A percentile compares a stretch with the other conserved stretches of the same genome.
phyloP scores from a whole-genome alignment of 2,797 vertebrate genomes.

The Parauchenoglanis ngamensis region DNA sequence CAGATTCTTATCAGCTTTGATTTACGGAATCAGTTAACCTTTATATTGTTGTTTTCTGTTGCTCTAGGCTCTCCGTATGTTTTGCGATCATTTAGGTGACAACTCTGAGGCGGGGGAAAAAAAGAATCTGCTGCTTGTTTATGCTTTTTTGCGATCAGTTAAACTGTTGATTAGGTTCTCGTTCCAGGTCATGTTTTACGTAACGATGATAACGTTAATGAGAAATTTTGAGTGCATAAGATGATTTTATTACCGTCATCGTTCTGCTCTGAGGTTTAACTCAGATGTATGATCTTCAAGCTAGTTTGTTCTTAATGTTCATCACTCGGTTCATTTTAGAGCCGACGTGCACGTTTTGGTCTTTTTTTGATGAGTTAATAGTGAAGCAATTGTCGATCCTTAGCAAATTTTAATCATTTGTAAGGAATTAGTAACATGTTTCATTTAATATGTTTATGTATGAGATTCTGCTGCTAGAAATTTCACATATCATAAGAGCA shows the following conservation, averaged over 20 bases:
- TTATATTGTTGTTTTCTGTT: slow-evolving; percentile 71
- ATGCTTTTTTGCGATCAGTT: slow-evolving; percentile 49
- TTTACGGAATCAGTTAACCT: slow-evolving; percentile 81
- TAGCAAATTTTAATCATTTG: neutral
- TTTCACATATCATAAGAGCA: too few species aligned
- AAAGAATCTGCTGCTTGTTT: slow-evolving; percentile 53
- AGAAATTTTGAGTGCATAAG: slow-evolving; percentile 32
- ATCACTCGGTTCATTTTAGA: slow-evolving; percentile 54
- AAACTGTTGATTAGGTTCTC: slow-evolving; percentile 61
- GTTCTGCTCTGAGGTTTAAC: slow-evolving; percentile 40
- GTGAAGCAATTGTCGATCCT: neutral
- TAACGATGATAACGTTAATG: slow-evolving; percentile 47
- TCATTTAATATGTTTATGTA: neutral
- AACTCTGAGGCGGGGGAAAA: slow-evolving; percentile 49
- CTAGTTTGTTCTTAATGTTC: slow-evolving; percentile 53
- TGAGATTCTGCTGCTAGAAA: neutral
- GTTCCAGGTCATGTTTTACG: slow-evolving; percentile 57
- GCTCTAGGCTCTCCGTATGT: slow-evolving; percentile 62
- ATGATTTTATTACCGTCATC: slow-evolving; percentile 40
- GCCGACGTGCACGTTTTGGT: slow-evolving; percentile 56
- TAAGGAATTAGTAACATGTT: neutral
- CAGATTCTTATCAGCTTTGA: slow-evolving; percentile 73
- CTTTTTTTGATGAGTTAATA: slow-evolving; percentile 38
- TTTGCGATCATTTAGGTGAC: slow-evolving; percentile 64
- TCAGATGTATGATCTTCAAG: slow-evolving; percentile 34